These are phyloP conservation scores for Drosophila histrio DNA, from an alignment of 2,888 invertebrate genomes.

Conservation along the genomic window DNA sequence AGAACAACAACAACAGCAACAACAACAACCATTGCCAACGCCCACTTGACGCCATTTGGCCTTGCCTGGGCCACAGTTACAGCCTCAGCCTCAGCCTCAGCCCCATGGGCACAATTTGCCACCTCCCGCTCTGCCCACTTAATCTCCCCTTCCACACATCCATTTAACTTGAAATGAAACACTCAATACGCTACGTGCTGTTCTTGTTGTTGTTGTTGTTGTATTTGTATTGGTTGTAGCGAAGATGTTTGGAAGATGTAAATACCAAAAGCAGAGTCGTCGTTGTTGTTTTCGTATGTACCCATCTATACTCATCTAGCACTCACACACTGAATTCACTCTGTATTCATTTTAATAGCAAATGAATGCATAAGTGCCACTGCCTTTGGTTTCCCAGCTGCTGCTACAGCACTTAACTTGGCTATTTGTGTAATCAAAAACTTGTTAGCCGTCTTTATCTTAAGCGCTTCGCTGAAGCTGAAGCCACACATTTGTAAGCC, in stretches of 20 bases:
- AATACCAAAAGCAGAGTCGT: conserved; percentile 42
- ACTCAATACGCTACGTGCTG: conserved; percentile 36
- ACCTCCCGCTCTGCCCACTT: not conserved
- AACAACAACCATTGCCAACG: conserved; percentile 39
- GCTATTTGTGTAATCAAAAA: conserved; percentile 26
- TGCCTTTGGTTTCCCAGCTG: conserved; percentile 17
- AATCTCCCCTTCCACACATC: not conserved
- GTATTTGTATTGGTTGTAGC: conserved; percentile 29
- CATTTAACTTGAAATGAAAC: conserved; percentile 37
- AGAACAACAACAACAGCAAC: conserved; percentile 8
- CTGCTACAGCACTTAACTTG: conserved; percentile 32
- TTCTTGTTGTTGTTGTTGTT: not conserved
- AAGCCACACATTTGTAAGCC: not conserved
- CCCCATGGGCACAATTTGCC: conserved; percentile 39
- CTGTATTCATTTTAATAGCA: conserved; percentile 46
- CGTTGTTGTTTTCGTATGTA: conserved; percentile 5
- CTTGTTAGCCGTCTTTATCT: not conserved
- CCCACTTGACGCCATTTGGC: conserved; percentile 59
- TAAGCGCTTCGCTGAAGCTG: not conserved
- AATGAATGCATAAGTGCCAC: conserved; percentile 49
- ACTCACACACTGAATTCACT: conserved; percentile 7
- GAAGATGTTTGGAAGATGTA: conserved; percentile 43
- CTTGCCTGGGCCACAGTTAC: conserved; percentile 39
- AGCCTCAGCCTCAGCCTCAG: not conserved
- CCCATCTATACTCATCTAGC: not conserved